phyloP scores from a whole-genome alignment of 1,140 invertebrate species.

The Oppia nitens region DNA sequence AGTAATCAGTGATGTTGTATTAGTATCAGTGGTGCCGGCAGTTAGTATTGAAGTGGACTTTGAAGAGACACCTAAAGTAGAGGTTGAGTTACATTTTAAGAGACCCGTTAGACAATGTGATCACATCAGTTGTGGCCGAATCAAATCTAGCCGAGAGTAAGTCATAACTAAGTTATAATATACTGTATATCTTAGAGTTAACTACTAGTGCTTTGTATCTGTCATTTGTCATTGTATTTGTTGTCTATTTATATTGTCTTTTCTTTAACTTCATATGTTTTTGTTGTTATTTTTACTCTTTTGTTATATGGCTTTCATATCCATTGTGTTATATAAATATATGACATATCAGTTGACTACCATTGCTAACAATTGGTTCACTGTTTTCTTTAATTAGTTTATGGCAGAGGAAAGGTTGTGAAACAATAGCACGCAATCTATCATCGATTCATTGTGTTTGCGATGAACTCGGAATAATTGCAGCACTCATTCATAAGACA shows the following conservation, averaged over 20 bases:
- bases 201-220: too few relatives aligned
- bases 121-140: neutral
- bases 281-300: too few relatives aligned
- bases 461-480: conserved; percentile 8
- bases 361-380: neutral
- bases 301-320: too few relatives aligned
- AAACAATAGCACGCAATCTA: neutral
- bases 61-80: conserved; percentile 7
- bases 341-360: too few relatives aligned
- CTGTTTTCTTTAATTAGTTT: neutral
- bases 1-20: conserved; percentile 13
- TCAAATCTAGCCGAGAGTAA: conserved; percentile 7
- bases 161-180: neutral
- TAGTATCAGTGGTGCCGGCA: conserved; percentile 12
- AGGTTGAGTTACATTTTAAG: conserved; percentile 5
- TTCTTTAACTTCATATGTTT: too few relatives aligned
- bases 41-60: conserved; percentile 16
- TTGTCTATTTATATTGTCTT: too few relatives aligned
- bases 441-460: conserved; percentile 5
- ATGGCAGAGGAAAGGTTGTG: conserved; percentile 8
- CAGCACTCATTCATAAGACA: neutral
- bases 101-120: neutral
- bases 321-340: too few relatives aligned
- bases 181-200: too few relatives aligned
- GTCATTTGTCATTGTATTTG: too few relatives aligned